phyloP scores from a whole-genome alignment of 2,797 vertebrate genomes.

The Smutsia gigantea region DNA sequence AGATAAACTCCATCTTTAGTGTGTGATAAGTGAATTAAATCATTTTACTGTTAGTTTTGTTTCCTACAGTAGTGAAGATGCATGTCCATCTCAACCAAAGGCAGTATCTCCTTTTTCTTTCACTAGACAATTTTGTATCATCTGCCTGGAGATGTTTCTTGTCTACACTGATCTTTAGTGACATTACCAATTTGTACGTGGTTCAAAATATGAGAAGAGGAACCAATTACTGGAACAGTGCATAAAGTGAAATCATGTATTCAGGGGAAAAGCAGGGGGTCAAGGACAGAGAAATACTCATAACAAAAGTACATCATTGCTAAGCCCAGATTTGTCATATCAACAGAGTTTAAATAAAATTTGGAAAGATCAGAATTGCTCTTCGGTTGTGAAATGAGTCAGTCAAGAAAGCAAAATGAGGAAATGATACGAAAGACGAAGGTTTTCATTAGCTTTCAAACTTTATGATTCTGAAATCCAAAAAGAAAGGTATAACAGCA shows the following conservation, averaged over 20 bases:
- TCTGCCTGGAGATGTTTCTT: neutral
- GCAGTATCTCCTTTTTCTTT: neutral
- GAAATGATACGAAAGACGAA: neutral
- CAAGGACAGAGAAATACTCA: neutral
- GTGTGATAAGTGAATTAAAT: neutral
- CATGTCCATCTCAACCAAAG: neutral
- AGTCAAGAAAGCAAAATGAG: neutral
- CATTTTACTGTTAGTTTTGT: neutral
- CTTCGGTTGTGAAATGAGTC: conserved; percentile 6
- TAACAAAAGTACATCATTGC: neutral
- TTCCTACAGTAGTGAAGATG: neutral
- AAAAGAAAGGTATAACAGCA: neutral
- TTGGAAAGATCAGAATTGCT: neutral
- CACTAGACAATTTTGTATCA: neutral
- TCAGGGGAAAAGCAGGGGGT: neutral
- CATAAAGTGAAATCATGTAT: neutral
- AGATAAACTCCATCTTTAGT: neutral
- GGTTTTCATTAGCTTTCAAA: conserved; percentile 31
- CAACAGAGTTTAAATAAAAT: neutral
- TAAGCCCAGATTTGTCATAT: neutral
- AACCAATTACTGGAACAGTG: neutral
- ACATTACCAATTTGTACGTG: neutral
- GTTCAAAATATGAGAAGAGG: neutral
- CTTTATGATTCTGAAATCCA: neutral
- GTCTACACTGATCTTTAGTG: neutral